phyloP scores from a whole-genome alignment of 2,888 invertebrate species.

The Itoplectis maculator region DNA sequence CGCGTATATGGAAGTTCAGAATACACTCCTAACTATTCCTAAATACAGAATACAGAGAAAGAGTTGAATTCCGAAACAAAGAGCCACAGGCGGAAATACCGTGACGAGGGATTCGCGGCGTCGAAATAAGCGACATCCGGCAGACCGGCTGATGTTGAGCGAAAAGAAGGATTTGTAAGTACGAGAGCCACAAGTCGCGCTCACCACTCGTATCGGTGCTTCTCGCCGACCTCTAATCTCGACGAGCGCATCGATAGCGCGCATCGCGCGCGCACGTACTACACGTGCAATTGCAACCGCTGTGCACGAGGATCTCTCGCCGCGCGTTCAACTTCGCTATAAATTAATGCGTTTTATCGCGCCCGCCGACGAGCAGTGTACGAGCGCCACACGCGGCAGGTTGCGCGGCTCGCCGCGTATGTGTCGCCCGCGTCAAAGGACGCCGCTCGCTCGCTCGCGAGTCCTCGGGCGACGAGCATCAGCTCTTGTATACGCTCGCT shows the following conservation, averaged over 20 bases:
- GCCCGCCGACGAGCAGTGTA: conserved; percentile 66
- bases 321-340: conserved; percentile 70
- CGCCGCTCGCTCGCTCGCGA: conserved; percentile 69
- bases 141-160: too few species aligned
- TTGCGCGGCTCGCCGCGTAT: too few species aligned
- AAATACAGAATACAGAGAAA: too few species aligned
- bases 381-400: too few species aligned
- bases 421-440: conserved; percentile 76
- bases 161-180: neutral
- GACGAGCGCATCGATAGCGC: conserved; percentile 74
- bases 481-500: conserved; percentile 8
- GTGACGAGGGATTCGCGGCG: too few species aligned
- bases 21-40: too few species aligned
- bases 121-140: too few species aligned
- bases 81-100: too few species aligned
- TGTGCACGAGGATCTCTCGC: conserved; percentile 33
- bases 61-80: too few species aligned
- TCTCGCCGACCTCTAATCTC: conserved; percentile 73
- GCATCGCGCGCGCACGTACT: conserved; percentile 68
- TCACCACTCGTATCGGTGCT: neutral
- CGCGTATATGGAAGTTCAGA: too few species aligned
- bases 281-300: neutral
- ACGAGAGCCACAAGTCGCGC: neutral
- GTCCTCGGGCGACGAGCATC: conserved; percentile 37
- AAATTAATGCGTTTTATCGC: conserved; percentile 81